These are phyloP conservation scores for Marcusenius ussheri DNA, from an alignment of 2,113 vertebrate species.

Conservation along the genomic window DNA sequence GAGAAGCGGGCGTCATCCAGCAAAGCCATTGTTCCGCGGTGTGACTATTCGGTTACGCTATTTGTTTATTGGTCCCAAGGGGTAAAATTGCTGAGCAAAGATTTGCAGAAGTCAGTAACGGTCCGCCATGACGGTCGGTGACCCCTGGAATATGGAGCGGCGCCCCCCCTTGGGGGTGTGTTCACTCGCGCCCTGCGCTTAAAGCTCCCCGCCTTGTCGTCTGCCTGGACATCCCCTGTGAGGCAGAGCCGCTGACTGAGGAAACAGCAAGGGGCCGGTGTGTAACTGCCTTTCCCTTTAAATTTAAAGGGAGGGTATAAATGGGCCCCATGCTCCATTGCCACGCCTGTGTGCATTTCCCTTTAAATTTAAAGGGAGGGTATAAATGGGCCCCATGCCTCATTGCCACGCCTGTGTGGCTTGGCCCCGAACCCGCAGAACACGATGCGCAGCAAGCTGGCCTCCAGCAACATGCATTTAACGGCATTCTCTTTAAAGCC, in stretches of 20 bases:
- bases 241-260: background rate
- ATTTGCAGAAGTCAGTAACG: background rate
- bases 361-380: background rate
- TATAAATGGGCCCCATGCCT: background rate
- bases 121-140: background rate
- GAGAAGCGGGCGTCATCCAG: background rate
- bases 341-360: background rate
- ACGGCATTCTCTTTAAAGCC: background rate
- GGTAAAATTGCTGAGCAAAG: background rate
- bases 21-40: background rate
- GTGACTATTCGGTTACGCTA: background rate
- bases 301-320: background rate
- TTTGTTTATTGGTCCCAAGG: background rate
- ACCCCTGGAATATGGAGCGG: background rate
- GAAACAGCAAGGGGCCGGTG: too few relatives aligned
- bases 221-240: background rate
- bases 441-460: background rate
- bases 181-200: background rate
- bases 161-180: background rate
- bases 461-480: background rate
- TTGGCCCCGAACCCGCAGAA: background rate
- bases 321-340: background rate
- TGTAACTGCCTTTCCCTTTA: background rate
- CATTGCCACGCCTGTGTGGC: background rate
- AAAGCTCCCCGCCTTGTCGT: background rate